Percentiles rank a stretch among this genome's conserved stretches.
Conservation (phyloP, 2,888 invertebrate genomes). For the Pollenia labialis region DNA sequence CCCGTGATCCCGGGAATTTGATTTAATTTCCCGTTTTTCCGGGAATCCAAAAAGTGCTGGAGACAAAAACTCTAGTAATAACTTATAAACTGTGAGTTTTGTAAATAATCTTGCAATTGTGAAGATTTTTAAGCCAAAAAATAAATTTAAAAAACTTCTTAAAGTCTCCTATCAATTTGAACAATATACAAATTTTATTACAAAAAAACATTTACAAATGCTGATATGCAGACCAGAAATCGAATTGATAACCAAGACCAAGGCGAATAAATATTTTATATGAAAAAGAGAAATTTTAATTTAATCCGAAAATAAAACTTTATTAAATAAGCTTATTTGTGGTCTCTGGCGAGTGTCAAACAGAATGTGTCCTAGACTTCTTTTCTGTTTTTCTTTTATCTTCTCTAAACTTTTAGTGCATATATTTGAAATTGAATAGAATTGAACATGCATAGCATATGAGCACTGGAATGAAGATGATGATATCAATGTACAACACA, state of each 20-base stretch:
- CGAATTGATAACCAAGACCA: neutral
- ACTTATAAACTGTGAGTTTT: neutral
- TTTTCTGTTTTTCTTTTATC: neutral
- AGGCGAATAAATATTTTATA: neutral
- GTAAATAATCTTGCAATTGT: conserved; percentile 6
- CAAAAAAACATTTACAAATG: neutral
- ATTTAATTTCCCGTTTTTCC: no score
- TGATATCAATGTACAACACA: neutral
- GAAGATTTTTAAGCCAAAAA: conserved; percentile 19
- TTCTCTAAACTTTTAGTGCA: neutral
- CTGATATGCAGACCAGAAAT: neutral
- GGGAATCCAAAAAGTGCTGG: no score
- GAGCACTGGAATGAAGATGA: neutral
- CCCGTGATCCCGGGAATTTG: no score
- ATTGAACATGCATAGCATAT: conserved; percentile 21
- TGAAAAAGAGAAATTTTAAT: conserved; percentile 50
- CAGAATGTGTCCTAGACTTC: neutral
- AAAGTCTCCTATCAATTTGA: neutral
- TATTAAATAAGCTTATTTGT: conserved; percentile 57
- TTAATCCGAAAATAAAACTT: conserved; percentile 46
- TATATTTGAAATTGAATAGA: conserved; percentile 32
- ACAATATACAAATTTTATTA: neutral
- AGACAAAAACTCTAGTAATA: no score
- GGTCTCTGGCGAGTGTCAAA: conserved; percentile 36
- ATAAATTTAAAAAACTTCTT: neutral